Evolutionary conservation across 2,113 vertebrate genomes (phyloP), one percentile per base, ranked within the genome.

Genomic region (Meles meles): DNA sequence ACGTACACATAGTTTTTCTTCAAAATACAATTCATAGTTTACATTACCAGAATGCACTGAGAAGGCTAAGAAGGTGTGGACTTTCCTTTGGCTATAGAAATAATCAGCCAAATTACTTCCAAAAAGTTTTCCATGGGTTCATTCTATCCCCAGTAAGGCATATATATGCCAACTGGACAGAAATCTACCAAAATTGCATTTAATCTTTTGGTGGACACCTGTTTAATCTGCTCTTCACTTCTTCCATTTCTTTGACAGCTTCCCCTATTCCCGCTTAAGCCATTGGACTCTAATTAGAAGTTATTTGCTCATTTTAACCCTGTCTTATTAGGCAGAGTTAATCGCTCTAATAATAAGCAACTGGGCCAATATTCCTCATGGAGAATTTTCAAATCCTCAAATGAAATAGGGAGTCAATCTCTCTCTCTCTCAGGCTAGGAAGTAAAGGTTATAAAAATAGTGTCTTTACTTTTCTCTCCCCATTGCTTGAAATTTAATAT

Each of bases 21-120:
- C 67, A 89, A 96, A 96, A 89, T 81, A 93, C 89, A 81, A 87
- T 89, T 88, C 20, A 72, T 39, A 79, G 49, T 79, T 57, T 79
- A 5, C 29, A 27, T 65, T 88, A 92, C 71, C 42, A 81, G 23
- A 47, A 86, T n/a, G 23, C 31, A 59, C 7, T 37, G 31, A 94
- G 37, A 71, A 39, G 82, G 89, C 83, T 94, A 55, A 76, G 25
- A 67, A 81, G 25, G 13, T 14, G 2, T 63, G 14, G 9, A 31
- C 27, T 47, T 79, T 77, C 15, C 91, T 94, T 92, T 67, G 59
- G 29, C 34, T 93, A 52, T 82, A 81, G 37, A 65, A 90, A 81
- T 39, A 9, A 96, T 59, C 72, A 88, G 49, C 6, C 25, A 92
- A 86, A 76, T 90, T 82, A 37, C 23, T 85, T 77, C 65, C 6